Evolutionary conservation across 1,140 invertebrate species (phyloP), one percentile per base, ranked within the genome.

Genomic region (Lepidurus apus): DNA sequence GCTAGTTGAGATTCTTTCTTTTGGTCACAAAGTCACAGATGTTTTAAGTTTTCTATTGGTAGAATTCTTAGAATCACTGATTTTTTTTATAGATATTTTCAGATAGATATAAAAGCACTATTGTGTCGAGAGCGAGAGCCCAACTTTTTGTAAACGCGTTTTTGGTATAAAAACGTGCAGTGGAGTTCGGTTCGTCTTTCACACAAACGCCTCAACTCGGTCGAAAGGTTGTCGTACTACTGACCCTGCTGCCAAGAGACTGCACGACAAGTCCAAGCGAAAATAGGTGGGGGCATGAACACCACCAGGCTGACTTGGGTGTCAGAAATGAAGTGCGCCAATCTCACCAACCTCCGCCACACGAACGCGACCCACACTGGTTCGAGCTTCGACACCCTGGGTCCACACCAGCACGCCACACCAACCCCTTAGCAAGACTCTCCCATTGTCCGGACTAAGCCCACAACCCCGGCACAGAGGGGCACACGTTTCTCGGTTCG

Each of bases 291-390:
- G 53, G 53, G 53, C 53, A 65, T 65, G 53, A 65, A 65, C 53
- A 65, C 53, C 17, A 13, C 53, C 53, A 65, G 53, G 17, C 53
- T 65, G 53, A 65, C 53, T 65, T 65, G 53, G 53, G 53, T 65
- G 53, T 65, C 53, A 65, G 53, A 65, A 65, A 65, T 65, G 53
- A 65, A 65, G 53, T 65, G 53, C 53, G 53, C 53, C 53, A 65
- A 65, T 65, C 53, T 65, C 53, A 65, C 53, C 53, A 65, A 65
- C 53, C 53, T 65, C 53, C 21, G 53, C 53, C 53, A 65, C 53
- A 65, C 53, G 53, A 65, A 65, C 53, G 53, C 53, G 53, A 65
- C 53, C 53, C 53, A 65, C 53, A 65, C 53, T 65, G 53, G 53
- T 65, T 65, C 53, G 53, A 65, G 53, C 53, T 65, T 65, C 53